Evolutionary conservation across 2,797 vertebrate species (phyloP), one percentile per base, ranked within the genome.

Genomic region (Phoeniculus purpureus): DNA sequence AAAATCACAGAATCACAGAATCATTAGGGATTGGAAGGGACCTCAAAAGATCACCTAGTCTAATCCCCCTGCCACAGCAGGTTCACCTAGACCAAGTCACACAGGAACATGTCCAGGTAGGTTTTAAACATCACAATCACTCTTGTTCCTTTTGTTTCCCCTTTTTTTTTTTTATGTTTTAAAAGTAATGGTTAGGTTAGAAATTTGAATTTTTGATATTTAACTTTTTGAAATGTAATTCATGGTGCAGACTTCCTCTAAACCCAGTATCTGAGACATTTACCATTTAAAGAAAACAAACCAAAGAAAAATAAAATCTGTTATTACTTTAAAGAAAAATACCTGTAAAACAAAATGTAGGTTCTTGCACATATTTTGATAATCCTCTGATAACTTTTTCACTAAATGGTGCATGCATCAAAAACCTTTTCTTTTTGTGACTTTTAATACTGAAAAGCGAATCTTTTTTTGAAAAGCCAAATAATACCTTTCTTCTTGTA

Each of bases 161-260:
- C 2, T 21, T 6, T 59, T 54, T 45, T 20, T 21, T 8, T 55
- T 50, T 40, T n/a, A n/a, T n/a, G n/a, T 31, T 29, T 17, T 75
- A 12, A 7, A n/a, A 26, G 0, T 20, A 7, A 16, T 48, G 47
- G 6, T 40, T 72, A 15, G 0, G 2, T 50, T 31, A 47, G 17
- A 85, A 80, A 29, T 15, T 26, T 45, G 13, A 68, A 17, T 47
- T 47, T 65, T 26, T 21, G 5, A 15, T 3, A 34, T 51, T 86
- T 72, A 25, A n/a, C 1, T 58, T 56, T 75, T 60, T 67, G 17
- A 71, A 79, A 21, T 0, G 10, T 10, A 81, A 29, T 2, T 29
- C 8, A 32, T 18, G 22, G 3, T 25, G 29, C 3, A 67, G 43
- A 15, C 2, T 19, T 16, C 1, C 3, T 64, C 10, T 43, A 60